Evolutionary conservation across 2,888 invertebrate species (phyloP).

Genomic region (Cyclophora albipunctata): DNA sequence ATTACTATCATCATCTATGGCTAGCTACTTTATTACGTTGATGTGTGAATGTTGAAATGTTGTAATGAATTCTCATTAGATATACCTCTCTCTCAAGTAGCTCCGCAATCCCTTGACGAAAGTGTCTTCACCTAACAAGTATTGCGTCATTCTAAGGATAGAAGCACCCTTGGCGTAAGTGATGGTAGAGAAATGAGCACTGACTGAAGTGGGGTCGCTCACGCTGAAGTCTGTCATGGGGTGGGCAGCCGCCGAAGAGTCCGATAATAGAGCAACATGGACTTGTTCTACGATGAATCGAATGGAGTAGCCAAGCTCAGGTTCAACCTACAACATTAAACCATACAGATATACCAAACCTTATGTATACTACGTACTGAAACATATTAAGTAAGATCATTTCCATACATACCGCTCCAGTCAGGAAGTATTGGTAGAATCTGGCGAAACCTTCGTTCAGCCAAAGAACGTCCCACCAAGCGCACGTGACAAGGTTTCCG

Average conservation of each 20-base stretch:
- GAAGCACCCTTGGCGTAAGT: constrained; percentile 80
- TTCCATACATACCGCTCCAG: constrained; percentile 51
- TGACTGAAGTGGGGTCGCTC: constrained; percentile 73
- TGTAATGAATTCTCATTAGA: too few species aligned
- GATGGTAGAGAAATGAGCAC: constrained; percentile 78
- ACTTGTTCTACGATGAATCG: constrained; percentile 81
- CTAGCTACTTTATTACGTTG: too few species aligned
- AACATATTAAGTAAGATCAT: neutral
- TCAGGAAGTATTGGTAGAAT: constrained; percentile 81
- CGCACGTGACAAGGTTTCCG: constrained; percentile 83
- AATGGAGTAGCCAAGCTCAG: constrained; percentile 45
- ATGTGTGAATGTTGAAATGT: too few species aligned
- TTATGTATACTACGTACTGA: neutral
- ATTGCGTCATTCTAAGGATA: constrained; percentile 80
- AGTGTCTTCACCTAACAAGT: constrained; percentile 70
- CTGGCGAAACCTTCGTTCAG: constrained; percentile 81
- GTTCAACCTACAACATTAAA: constrained; percentile 36
- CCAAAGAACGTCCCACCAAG: constrained; percentile 86
- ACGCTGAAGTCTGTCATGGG: constrained; percentile 75
- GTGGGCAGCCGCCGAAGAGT: constrained; percentile 72
- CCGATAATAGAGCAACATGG: constrained; percentile 77
- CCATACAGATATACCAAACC: neutral
- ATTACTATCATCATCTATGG: neutral
- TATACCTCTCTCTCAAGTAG: constrained; percentile 71
- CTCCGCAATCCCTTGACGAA: constrained; percentile 69